phyloP scores from a whole-genome alignment of 2,888 invertebrate species.

The Mayetiola destructor region DNA sequence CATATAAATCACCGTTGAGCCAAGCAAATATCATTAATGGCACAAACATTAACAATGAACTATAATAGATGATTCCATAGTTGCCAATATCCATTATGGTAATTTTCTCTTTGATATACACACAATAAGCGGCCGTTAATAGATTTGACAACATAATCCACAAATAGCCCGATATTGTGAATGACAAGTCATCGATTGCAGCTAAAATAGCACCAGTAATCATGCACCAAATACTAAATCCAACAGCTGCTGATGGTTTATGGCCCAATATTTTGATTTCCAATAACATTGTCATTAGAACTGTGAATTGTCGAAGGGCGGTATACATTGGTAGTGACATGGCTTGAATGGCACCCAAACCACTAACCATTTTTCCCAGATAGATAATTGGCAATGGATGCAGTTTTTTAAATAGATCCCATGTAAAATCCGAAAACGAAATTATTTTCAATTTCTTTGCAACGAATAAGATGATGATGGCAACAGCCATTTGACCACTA shows the following conservation, averaged over 20 bases:
- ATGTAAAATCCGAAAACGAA: conserved; percentile 60
- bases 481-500: conserved; percentile 79
- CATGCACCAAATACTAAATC: conserved; percentile 92
- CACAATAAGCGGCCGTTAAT: conserved; percentile 94
- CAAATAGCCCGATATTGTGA: conserved; percentile 77
- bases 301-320: conserved; percentile 87
- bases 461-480: conserved; percentile 46
- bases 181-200: conserved; percentile 85
- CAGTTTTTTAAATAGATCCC: conserved; percentile 58
- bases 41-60: conserved; percentile 74
- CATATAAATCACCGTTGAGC: conserved; percentile 58
- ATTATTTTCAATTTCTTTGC: conserved; percentile 59
- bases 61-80: conserved; percentile 85
- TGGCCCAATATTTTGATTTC: conserved; percentile 75
- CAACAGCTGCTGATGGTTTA: conserved; percentile 59
- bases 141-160: conserved; percentile 85
- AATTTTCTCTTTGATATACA: conserved; percentile 91
- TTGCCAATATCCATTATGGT: conserved; percentile 86
- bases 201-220: conserved; percentile 86
- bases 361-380: conserved; percentile 89
- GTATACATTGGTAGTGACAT: conserved; percentile 95
- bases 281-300: conserved; percentile 92
- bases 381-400: conserved; percentile 92
- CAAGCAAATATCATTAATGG: conserved; percentile 59
- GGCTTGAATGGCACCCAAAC: conserved; percentile 94